Base-by-base conservation (phyloP, 2,888 invertebrate genomes). In the Steinernema scapterisci region DNA sequence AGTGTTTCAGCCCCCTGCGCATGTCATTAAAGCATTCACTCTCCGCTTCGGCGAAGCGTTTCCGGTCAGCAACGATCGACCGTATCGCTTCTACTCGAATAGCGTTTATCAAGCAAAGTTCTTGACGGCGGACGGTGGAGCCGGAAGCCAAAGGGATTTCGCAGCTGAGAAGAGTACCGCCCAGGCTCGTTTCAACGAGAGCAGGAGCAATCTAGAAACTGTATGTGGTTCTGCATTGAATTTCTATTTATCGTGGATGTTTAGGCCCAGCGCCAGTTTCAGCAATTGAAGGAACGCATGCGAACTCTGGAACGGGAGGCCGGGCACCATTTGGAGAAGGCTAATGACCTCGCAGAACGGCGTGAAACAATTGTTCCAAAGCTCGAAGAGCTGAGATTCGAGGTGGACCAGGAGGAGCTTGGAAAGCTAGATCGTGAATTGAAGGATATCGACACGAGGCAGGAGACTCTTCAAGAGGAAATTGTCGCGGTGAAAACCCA, bases 21-120 rank as follows among this genome's bases (percentile, higher is more conserved):
- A 83, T 70, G 78, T 75, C 1, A 9, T n/a, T 0, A 77, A 73
- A 70, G 80, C 80, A 9, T 76, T 75, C 48, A 83, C 83, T 19
- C 43, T 75, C 11, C 44, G 16, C 0, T 78, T 75, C 25, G 77
- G 80, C 23, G 77, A 78, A 54, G 78, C 78, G 11, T 76, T 77
- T 27, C 81, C 80, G 16, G 48, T 52, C n/a, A 25, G 51, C n/a
- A 25, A 16, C 1, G 63, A 56, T 23, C 21, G 38, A 25, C 76
- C 76, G 16, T 79, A 79, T 38, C 77, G 79, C 9, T 78, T 72
- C 71, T 78, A 78, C 46, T 27, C 52, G 31, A 73, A 63, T 63
- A 31, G 25, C 11, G 16, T 7, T 21, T 63, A 63, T 25, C 27
- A 13, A 11, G 63, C 63, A 6, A 2, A 25, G 31, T 63, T 63